Evolutionary conservation across 1,140 invertebrate species (phyloP).

Genomic region (Drosophila malerkotliana): DNA sequence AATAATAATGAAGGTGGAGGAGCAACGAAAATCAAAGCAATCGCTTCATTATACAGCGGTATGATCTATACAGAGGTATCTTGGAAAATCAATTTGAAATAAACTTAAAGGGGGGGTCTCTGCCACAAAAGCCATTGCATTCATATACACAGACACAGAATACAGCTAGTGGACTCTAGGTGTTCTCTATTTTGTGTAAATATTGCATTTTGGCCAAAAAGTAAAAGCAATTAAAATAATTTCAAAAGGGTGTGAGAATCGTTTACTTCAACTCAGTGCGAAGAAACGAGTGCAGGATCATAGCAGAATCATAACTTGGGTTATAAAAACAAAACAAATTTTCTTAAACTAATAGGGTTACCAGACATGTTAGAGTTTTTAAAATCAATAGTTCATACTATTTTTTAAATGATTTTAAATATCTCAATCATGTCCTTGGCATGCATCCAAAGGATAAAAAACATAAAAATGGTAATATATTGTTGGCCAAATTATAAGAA

Average conservation of each 20-base stretch:
- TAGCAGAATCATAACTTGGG: conserved; percentile 2
- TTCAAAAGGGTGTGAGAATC: conserved; percentile 15
- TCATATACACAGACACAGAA: conserved; percentile 35
- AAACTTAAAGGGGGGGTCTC: conserved; percentile 8
- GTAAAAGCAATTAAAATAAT: conserved; percentile 21
- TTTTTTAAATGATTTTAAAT: not conserved
- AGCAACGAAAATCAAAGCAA: conserved; percentile 33
- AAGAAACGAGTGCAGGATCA: conserved; percentile 8
- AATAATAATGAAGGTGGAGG: conserved; percentile 1
- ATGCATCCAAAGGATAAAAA: conserved; percentile 9
- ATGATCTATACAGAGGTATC: conserved; percentile 18
- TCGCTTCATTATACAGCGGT: conserved; percentile 52
- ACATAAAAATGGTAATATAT: conserved; percentile 3
- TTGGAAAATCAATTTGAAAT: conserved; percentile 36
- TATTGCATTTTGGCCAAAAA: conserved; percentile 46
- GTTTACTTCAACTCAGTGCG: conserved; percentile 39
- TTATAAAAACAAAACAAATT: conserved; percentile 44
- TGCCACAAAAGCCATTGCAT: conserved; percentile 31
- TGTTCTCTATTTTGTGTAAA: conserved; percentile 39
- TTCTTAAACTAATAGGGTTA: conserved; percentile 18
- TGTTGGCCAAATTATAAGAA: conserved; percentile 25
- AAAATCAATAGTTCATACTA: not conserved
- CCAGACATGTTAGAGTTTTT: conserved; percentile 1
- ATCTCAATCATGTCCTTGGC: not conserved
- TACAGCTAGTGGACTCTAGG: conserved; percentile 45